A percentile compares a stretch with the other conserved stretches of the same genome.
phyloP scores from a whole-genome alignment of 2,113 vertebrate genomes.

The Tenebrosternarchus preto region DNA sequence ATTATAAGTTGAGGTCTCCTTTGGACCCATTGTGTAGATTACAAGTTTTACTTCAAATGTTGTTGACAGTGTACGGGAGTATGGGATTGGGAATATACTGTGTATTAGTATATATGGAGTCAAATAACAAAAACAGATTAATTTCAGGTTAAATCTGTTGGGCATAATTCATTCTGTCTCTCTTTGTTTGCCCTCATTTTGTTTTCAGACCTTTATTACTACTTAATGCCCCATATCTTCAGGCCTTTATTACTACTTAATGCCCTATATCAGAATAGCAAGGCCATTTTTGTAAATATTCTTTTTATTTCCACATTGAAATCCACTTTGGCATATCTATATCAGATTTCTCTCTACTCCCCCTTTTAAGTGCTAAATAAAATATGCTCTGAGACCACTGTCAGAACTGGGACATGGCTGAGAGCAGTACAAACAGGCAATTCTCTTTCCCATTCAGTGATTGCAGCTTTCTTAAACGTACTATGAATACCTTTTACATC shows the following conservation, averaged over 20 bases:
- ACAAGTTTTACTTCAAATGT: too few relatives aligned
- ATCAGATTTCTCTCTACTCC: not conserved
- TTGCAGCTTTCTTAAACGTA: not conserved
- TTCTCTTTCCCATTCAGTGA: not conserved
- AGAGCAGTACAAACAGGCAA: not conserved
- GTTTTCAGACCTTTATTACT: too few relatives aligned
- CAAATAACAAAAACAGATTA: not conserved
- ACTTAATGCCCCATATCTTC: not conserved
- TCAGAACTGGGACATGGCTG: not conserved
- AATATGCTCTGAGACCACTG: not conserved
- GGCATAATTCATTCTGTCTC: not conserved
- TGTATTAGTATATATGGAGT: not conserved
- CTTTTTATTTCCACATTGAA: not conserved
- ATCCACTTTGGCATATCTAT: not conserved
- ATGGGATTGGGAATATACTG: not conserved
- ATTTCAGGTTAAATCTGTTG: too few relatives aligned
- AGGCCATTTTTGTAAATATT: not conserved
- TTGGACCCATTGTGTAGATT: not conserved
- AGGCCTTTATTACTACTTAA: not conserved
- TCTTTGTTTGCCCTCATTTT: not conserved
- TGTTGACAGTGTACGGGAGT: too few relatives aligned
- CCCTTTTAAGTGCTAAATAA: not conserved
- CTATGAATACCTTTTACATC: not conserved
- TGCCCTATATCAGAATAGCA: not conserved
- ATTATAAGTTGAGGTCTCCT: not conserved